phyloP scores from a whole-genome alignment of 2,888 invertebrate species.

The Synergus gifuensis region DNA sequence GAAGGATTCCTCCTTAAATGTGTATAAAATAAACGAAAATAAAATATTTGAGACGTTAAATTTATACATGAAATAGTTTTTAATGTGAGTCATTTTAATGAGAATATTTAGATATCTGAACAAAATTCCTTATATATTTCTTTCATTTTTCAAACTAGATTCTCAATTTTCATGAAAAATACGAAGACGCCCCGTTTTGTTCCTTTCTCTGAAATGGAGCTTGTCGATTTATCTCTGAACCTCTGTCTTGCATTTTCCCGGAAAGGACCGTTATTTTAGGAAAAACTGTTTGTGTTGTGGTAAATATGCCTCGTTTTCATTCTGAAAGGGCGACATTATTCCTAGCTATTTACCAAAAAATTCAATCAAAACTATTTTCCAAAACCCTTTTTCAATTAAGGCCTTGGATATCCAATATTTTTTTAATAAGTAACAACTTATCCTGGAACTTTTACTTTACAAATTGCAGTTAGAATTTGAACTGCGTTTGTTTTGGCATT shows the following conservation, averaged over 20 bases:
- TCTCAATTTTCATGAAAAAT: slow-evolving; percentile 15
- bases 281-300: slow-evolving; percentile 12
- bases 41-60: not conserved
- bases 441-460: not conserved
- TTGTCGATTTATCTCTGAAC: slow-evolving; percentile 18
- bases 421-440: not conserved
- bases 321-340: slow-evolving; percentile 15
- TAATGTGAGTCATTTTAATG: not conserved
- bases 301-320: not conserved
- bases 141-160: not conserved
- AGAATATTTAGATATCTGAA: not conserved
- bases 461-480: slow-evolving; percentile 2
- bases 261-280: not conserved
- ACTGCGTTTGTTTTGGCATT: not conserved
- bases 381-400: no score
- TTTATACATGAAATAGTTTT: not conserved
- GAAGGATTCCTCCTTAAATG: slow-evolving; percentile 63
- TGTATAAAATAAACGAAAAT: not conserved
- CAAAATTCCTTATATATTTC: not conserved
- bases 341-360: not conserved
- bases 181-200: not conserved
- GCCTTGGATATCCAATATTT: no score
- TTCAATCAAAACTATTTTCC: not conserved
- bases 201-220: slow-evolving; percentile 7
- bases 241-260: not conserved